Evolutionary conservation across 2,113 vertebrate species (phyloP).

Genomic region (Ceyx margarethae): DNA sequence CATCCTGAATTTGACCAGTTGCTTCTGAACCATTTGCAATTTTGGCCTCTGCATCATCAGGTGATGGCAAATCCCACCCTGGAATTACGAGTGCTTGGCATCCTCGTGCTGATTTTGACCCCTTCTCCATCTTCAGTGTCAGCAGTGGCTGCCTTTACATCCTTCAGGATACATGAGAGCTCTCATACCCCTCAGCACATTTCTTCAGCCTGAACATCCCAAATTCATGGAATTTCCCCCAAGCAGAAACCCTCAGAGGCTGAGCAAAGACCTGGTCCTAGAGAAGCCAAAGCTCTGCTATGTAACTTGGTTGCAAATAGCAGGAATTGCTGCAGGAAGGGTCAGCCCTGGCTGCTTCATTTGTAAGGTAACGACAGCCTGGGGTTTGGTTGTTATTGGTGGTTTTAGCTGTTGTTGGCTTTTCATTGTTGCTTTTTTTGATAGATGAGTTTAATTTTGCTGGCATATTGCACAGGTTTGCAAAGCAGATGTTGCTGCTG

Average conservation of each 20-base stretch:
- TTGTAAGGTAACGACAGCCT: neutral
- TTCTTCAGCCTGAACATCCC: neutral
- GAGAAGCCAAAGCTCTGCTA: too few species aligned
- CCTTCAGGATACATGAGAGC: accelerated
- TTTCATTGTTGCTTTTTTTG: constrained; percentile 22
- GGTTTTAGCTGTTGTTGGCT: neutral
- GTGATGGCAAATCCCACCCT: neutral
- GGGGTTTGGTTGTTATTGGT: constrained; percentile 50
- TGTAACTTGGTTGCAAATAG: neutral
- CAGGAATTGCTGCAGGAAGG: neutral
- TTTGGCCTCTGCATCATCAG: neutral
- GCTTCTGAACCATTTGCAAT: neutral
- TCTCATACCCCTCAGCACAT: neutral
- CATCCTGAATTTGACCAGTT: neutral
- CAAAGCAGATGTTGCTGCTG: constrained; percentile 33
- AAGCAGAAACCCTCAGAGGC: neutral
- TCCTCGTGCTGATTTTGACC: neutral
- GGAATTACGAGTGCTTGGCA: neutral
- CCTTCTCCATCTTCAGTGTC: neutral
- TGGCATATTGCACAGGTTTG: constrained; percentile 24
- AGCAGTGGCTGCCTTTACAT: neutral
- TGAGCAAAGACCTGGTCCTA: too few species aligned
- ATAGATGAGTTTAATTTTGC: constrained; percentile 63
- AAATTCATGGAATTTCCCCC: neutral
- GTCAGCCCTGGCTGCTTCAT: neutral